These are phyloP conservation scores for Periophthalmus modestus DNA, from an alignment of 2,113 vertebrate genomes.

Conservation along the genomic window DNA sequence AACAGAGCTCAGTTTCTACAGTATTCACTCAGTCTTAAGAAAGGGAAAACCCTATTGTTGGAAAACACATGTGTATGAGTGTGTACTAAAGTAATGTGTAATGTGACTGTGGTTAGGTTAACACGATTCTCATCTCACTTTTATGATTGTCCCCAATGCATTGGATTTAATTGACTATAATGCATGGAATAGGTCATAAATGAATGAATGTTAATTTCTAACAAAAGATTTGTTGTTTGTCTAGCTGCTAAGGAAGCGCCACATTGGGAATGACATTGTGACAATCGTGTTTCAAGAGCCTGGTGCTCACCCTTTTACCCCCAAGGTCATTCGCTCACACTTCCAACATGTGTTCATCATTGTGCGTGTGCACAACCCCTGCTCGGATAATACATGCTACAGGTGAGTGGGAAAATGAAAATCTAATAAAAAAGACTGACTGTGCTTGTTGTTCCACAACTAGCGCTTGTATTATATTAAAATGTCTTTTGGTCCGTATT, in stretches of 20 bases:
- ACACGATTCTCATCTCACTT: conserved; percentile 8
- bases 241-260: conserved; percentile 91
- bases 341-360: conserved; percentile 96
- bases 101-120: not conserved
- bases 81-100: conserved; percentile 2
- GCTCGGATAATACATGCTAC: conserved; percentile 92
- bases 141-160: not conserved
- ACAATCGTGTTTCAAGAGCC: conserved; percentile 98
- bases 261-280: conserved; percentile 97
- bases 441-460: too few relatives aligned
- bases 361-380: conserved; percentile 87
- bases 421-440: too few relatives aligned
- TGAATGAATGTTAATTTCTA: conserved; percentile 8
- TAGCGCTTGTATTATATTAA: not conserved
- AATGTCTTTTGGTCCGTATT: not conserved
- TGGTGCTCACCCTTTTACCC: conserved; percentile 91
- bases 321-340: conserved; percentile 92
- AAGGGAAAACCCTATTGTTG: conserved; percentile 13
- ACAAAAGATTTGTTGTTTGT: conserved; percentile 14
- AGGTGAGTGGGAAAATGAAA: conserved; percentile 76
- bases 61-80: not conserved
- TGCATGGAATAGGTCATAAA: not conserved
- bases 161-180: not conserved
- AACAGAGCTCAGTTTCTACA: not conserved
- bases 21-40: not conserved